These are phyloP conservation scores for Crocodylus rhombifer DNA, from an alignment of 2,797 vertebrate species.

Conservation along the genomic window DNA sequence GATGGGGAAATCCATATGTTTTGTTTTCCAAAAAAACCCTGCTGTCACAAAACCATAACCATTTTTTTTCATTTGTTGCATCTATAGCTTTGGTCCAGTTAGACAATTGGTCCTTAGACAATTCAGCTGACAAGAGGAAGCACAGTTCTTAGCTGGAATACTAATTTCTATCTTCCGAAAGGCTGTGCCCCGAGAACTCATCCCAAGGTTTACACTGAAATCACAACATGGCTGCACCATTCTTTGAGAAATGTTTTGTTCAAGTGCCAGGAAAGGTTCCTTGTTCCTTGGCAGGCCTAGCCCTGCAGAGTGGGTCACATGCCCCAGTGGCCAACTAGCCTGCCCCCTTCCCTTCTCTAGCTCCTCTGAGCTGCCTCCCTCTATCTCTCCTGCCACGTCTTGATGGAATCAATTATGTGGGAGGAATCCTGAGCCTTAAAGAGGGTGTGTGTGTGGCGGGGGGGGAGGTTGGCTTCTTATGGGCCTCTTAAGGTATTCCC, in stretches of 20 bases:
- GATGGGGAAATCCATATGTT: constrained; percentile 33
- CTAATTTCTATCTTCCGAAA: background rate
- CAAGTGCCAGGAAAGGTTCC: background rate
- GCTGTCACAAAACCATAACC: constrained; percentile 25
- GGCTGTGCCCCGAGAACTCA: background rate
- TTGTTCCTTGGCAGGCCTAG: background rate
- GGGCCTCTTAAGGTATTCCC: too few species aligned
- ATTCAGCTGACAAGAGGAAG: constrained; percentile 58
- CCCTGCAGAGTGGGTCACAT: too few species aligned
- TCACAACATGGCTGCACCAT: background rate
- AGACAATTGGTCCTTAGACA: background rate
- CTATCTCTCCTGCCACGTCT: too few species aligned
- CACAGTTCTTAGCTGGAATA: constrained; percentile 47
- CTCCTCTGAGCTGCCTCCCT: too few species aligned
- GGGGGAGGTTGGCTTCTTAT: too few species aligned
- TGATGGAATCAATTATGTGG: too few species aligned
- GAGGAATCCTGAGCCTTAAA: too few species aligned
- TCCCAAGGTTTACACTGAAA: background rate
- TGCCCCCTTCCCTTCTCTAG: too few species aligned
- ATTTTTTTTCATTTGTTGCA: background rate
- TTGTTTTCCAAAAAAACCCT: constrained; percentile 22
- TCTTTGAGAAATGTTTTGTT: background rate
- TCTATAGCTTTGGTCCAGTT: constrained; percentile 34
- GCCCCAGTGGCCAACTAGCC: too few species aligned
- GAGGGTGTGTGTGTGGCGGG: too few species aligned